These are phyloP conservation scores for Xanthia icteritia DNA, from an alignment of 2,888 invertebrate species.

Conservation along the genomic window DNA sequence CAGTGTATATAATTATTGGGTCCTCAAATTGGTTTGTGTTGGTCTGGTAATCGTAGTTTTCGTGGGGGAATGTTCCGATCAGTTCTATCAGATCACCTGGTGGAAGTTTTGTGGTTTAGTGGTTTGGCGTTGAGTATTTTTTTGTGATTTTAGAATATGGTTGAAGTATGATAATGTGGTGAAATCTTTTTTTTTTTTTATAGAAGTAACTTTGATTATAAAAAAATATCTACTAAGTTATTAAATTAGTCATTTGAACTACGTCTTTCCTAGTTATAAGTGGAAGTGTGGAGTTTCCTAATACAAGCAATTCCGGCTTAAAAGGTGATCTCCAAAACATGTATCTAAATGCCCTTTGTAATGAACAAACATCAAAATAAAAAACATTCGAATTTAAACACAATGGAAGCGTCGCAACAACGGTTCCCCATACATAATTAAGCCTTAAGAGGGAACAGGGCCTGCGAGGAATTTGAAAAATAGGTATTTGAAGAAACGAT, in stretches of 20 bases:
- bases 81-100: constrained; percentile 90
- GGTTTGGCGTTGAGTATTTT: constrained; percentile 12
- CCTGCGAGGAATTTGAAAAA: too few species aligned
- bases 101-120: constrained; percentile 70
- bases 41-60: constrained; percentile 84
- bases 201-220: background rate
- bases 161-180: background rate
- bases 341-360: too few species aligned
- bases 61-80: constrained; percentile 88
- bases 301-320: too few species aligned
- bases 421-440: background rate
- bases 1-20: constrained; percentile 88
- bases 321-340: too few species aligned
- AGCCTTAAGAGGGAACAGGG: too few species aligned
- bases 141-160: constrained; percentile 7
- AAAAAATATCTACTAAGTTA: too few species aligned
- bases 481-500: too few species aligned
- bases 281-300: too few species aligned
- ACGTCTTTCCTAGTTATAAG: too few species aligned
- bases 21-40: constrained; percentile 88
- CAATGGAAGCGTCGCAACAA: background rate
- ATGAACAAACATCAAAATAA: too few species aligned
- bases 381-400: background rate
- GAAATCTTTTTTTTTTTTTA: background rate
- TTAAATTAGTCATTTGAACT: background rate